Conservation (phyloP, 2,797 vertebrate genomes). For the Calcarius lapponicus region DNA sequence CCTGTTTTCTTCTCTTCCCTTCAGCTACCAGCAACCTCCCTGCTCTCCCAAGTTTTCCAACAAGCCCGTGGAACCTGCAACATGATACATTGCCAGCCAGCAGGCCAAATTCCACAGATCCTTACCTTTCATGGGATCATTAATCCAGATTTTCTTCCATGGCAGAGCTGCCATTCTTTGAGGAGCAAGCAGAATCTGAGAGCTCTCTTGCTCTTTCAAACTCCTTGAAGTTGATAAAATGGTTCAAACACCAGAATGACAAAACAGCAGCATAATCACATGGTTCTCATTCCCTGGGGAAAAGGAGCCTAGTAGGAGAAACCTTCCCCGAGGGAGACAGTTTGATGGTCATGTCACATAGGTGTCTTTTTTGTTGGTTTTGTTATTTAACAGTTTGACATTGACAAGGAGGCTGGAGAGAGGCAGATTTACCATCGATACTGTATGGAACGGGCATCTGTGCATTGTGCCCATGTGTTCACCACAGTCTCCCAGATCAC, state of each 20-base stretch:
- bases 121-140: not conserved
- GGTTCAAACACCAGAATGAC: not conserved
- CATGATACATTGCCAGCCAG: not conserved
- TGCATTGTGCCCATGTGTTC: slow-evolving; percentile 93
- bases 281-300: not conserved
- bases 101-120: not conserved
- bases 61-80: not conserved
- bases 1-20: not conserved
- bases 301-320: not conserved
- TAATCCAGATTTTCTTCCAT: not conserved
- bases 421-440: slow-evolving; percentile 97
- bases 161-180: not conserved
- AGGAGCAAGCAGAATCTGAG: not conserved
- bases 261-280: not conserved
- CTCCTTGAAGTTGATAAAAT: not conserved
- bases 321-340: not conserved
- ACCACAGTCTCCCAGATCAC: slow-evolving; percentile 97
- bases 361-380: not conserved
- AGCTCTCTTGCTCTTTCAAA: not conserved
- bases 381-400: slow-evolving; percentile 82
- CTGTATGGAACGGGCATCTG: slow-evolving; percentile 92
- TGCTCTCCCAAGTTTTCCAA: not conserved
- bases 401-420: slow-evolving; percentile 93
- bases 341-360: not conserved
- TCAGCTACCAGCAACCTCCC: not conserved